Evolutionary conservation across 2,113 vertebrate genomes (phyloP).

Genomic region (Carassius carassius): DNA sequence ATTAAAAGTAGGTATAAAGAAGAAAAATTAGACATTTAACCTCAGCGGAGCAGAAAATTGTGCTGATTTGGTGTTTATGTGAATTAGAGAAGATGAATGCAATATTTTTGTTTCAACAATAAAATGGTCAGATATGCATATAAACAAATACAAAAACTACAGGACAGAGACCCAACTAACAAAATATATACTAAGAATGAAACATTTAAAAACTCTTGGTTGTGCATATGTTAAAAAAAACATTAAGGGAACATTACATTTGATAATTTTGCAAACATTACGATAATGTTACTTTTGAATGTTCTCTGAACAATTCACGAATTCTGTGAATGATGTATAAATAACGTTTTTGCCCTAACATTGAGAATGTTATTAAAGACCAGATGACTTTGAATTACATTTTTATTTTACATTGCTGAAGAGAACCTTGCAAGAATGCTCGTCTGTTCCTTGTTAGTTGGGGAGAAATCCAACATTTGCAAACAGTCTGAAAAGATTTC

Average conservation of each 20-base stretch:
- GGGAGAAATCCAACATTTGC: background rate
- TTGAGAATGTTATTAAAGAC: too few relatives aligned
- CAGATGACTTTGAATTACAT: too few relatives aligned
- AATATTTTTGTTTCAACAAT: background rate
- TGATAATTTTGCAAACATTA: background rate
- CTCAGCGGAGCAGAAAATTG: background rate
- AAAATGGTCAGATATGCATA: background rate
- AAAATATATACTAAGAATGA: background rate
- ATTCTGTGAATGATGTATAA: too few relatives aligned
- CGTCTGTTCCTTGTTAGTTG: too few relatives aligned
- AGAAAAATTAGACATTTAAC: background rate
- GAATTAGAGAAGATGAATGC: background rate
- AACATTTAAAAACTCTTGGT: background rate
- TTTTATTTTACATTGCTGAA: background rate
- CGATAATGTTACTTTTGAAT: background rate
- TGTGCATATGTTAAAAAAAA: background rate
- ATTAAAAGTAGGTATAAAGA: background rate
- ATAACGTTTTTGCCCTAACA: too few relatives aligned
- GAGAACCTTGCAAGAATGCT: background rate
- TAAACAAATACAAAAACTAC: background rate
- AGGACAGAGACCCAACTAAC: background rate
- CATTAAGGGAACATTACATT: background rate
- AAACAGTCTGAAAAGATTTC: background rate
- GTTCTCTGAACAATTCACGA: background rate
- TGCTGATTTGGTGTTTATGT: background rate